Evolutionary conservation across 2,797 vertebrate species (phyloP).

Genomic region (Hippopotamyrus pictus): DNA sequence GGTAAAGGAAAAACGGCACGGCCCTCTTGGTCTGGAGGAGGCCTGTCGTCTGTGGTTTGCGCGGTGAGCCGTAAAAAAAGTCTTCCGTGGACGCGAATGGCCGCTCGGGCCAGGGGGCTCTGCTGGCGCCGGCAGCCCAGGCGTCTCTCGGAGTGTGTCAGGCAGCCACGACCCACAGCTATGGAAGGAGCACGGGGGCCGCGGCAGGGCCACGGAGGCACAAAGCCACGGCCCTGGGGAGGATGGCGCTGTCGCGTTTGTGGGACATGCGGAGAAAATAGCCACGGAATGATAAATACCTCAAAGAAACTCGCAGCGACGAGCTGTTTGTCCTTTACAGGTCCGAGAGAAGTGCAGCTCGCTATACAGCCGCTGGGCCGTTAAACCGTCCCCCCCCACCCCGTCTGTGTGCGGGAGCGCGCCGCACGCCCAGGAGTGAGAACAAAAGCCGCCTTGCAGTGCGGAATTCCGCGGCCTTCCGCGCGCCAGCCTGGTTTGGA

Average conservation of each 20-base stretch:
- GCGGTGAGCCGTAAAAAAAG: neutral
- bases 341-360: neutral
- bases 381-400: neutral
- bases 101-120: neutral
- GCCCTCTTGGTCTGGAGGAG: constrained; percentile 10
- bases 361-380: neutral
- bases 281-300: constrained; percentile 13
- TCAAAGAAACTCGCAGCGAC: constrained; percentile 15
- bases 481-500: constrained; percentile 52
- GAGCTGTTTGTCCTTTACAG: neutral
- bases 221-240: neutral
- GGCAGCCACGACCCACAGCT: neutral
- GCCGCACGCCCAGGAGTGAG: constrained; percentile 49
- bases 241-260: constrained; percentile 10
- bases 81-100: constrained; percentile 4
- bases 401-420: constrained; percentile 32
- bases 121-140: neutral
- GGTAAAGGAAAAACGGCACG: constrained; percentile 2
- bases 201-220: neutral
- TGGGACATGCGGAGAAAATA: constrained; percentile 4
- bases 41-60: constrained; percentile 5
- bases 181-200: neutral
- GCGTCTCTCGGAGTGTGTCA: neutral
- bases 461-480: constrained; percentile 54
- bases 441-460: constrained; percentile 62